A percentile compares a stretch with the other conserved stretches of the same genome.
Conservation (phyloP, 2,113 vertebrate genomes). For the Cololabis saira region DNA sequence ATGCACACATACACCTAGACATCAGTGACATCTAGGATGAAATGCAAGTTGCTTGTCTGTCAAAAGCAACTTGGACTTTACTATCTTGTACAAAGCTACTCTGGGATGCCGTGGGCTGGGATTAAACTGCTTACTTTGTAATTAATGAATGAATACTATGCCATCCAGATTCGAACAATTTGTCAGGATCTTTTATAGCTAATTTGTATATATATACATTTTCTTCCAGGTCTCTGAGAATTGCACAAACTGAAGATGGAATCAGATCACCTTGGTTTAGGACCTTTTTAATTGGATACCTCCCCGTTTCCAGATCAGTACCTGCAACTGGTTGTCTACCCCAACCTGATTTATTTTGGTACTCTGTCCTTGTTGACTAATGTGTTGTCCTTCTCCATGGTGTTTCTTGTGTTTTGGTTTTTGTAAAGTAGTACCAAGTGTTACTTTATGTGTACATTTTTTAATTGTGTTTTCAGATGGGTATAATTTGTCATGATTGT, state of each 20-base stretch:
- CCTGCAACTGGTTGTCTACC: constrained; percentile 2
- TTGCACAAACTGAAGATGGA: constrained; percentile 72
- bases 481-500: constrained; percentile 3
- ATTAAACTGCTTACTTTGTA: too few relatives aligned
- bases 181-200: too few relatives aligned
- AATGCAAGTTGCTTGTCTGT: too few relatives aligned
- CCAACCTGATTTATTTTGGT: constrained; percentile 20
- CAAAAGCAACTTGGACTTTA: too few relatives aligned
- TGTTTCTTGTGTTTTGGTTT: constrained; percentile 16
- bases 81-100: too few relatives aligned
- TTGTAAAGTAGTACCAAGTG: background rate
- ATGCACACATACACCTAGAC: too few relatives aligned
- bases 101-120: too few relatives aligned
- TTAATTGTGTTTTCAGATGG: constrained; percentile 5
- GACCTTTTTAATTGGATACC: constrained; percentile 5
- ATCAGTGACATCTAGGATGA: too few relatives aligned
- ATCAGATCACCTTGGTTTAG: background rate
- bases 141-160: too few relatives aligned
- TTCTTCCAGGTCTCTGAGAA: constrained; percentile 79
- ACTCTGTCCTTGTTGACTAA: constrained; percentile 10
- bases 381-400: constrained; percentile 1
- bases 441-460: too few relatives aligned
- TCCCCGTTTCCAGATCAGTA: constrained; percentile 11
- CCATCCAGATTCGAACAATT: too few relatives aligned
- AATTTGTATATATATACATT: background rate